Conservation (phyloP, 2,113 vertebrate species). For the Merops nubicus region DNA sequence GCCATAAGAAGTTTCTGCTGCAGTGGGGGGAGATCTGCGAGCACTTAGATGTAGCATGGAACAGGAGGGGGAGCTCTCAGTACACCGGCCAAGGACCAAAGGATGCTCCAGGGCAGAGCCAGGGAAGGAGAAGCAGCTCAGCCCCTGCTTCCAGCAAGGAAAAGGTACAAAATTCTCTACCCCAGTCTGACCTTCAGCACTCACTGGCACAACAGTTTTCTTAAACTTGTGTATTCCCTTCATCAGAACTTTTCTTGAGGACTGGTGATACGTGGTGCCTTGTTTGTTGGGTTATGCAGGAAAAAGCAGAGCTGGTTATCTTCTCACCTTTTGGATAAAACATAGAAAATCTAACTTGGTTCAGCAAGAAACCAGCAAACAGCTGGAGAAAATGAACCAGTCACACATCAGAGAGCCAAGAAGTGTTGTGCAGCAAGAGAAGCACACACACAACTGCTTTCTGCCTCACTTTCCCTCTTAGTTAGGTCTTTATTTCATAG, state of each 20-base stretch:
- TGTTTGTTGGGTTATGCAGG: background rate
- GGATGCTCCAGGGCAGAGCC: background rate
- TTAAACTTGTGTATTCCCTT: background rate
- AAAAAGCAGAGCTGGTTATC: no score
- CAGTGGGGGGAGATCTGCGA: background rate
- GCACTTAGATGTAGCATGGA: background rate
- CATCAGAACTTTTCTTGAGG: background rate
- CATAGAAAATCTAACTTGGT: background rate
- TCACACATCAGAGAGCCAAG: background rate
- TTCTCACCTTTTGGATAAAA: background rate
- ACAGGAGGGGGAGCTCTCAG: constrained; percentile 61
- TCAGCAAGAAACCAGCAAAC: background rate
- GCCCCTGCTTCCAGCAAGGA: background rate
- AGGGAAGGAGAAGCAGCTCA: background rate
- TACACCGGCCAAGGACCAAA: background rate
- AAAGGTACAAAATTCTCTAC: no score
- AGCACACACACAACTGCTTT: background rate
- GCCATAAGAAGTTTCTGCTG: background rate
- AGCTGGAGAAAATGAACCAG: background rate
- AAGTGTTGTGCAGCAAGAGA: background rate
- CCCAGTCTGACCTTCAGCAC: background rate
- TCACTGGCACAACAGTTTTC: background rate
- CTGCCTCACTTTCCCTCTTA: background rate
- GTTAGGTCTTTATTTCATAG: background rate
- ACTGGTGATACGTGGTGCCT: background rate